A percentile compares a stretch with the other conserved stretches of the same genome.
Evolutionary conservation across 2,888 invertebrate genomes (phyloP).

Genomic region (Blastobasis lacticolella): DNA sequence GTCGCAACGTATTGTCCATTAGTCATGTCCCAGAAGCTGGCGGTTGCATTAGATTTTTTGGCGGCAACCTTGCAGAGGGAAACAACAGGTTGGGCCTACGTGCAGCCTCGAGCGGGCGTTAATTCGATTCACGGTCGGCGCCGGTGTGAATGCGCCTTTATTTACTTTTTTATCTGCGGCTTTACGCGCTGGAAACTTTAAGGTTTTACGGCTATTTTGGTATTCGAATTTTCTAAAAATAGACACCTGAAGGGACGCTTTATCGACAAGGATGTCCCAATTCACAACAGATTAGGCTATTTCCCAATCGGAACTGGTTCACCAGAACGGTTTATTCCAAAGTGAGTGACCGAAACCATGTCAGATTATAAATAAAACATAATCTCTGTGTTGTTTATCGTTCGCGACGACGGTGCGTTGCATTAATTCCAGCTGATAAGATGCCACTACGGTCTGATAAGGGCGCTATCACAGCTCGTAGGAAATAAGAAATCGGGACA

Average conservation of each 20-base stretch:
- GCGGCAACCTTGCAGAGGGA: slow-evolving; percentile 21
- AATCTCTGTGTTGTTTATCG: slow-evolving; percentile 39
- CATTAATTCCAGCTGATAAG: slow-evolving; percentile 59
- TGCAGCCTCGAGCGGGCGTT: slow-evolving; percentile 57
- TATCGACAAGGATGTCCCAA: too few species aligned
- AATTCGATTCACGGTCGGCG: slow-evolving; percentile 52
- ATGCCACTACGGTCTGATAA: slow-evolving; percentile 48
- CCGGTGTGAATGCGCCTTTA: slow-evolving; percentile 38
- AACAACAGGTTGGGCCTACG: slow-evolving; percentile 41
- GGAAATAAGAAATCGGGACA: slow-evolving; percentile 69
- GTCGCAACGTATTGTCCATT: slow-evolving; percentile 57
- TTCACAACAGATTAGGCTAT: too few species aligned
- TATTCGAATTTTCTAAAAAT: too few species aligned
- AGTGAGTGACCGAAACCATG: slow-evolving; percentile 22
- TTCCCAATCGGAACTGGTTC: too few species aligned
- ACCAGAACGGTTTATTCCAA: too few species aligned
- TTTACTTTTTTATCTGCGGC: slow-evolving; percentile 22
- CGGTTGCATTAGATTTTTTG: slow-evolving; percentile 53
- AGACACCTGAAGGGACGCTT: too few species aligned
- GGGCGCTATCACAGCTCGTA: slow-evolving; percentile 54
- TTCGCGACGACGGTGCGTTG: slow-evolving; percentile 34
- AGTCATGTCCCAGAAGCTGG: slow-evolving; percentile 59
- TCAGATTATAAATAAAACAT: slow-evolving; percentile 39
- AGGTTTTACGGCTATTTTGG: not conserved
- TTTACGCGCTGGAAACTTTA: not conserved